Evolutionary conservation across 2,797 vertebrate species (phyloP), one percentile per base, ranked within the genome.

Genomic region (Cryptoblepharus egeriae): DNA sequence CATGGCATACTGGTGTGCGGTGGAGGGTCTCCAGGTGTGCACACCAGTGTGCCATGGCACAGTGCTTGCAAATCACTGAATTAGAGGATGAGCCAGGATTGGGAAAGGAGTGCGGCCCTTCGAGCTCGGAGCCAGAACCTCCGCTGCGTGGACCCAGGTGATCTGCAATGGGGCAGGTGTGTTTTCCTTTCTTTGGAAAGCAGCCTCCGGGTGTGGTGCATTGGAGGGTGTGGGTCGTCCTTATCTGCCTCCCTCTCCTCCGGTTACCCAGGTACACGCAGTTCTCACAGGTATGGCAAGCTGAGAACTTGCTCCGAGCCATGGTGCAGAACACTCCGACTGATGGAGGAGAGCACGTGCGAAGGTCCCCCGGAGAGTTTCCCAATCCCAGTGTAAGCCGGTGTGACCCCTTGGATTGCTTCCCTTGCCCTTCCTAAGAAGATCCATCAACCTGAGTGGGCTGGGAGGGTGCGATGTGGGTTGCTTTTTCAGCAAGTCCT

Each of bases 401-500:
- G 6, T 49, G 45, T 49, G 45, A 49, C 45, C 45, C 24, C 18
- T 55, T n/a, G 15, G 6, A 4, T 42, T 42, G 39, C 9, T 42
- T 42, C 39, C 39, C 82, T 89, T 87, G 85, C 79, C 76, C 75
- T 82, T 89, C 90, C 72, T 0, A 89, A 87, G 89, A 89, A 89
- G 90, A 90, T 91, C 86, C 69, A 88, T 88, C 88, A 73, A 49
- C 45, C 85, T 15, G 87, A 91, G 90, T 90, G 91, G 91, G 91
- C 88, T 35, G 35, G 88, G 80, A 88, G 83, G 88, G 90, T 87
- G 10, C 78, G 89, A 91, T 88, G 88, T 89, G 87, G 92, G 91
- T 91, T 92, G 90, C 89, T 93, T n/a, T 91, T 92, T 87, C 85
- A 83, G 91, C 88, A 90, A 90, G 90, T 87, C 86, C 87, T 91